phyloP scores from a whole-genome alignment of 2,113 vertebrate genomes.

The Triplophysa siluroides region DNA sequence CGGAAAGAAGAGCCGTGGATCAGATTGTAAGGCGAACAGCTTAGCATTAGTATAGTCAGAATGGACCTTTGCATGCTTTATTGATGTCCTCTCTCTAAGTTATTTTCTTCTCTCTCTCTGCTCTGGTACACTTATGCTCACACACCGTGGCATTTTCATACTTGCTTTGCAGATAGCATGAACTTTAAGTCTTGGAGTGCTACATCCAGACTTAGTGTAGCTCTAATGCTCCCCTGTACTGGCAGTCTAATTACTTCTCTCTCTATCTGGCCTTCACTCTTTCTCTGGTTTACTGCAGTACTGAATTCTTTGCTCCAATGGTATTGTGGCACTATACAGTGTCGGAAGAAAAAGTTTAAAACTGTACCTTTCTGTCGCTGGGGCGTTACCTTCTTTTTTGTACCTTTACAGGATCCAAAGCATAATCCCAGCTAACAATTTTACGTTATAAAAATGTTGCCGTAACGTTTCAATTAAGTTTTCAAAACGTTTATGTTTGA shows the following conservation, averaged over 20 bases:
- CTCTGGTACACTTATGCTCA: background rate
- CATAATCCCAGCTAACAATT: no score
- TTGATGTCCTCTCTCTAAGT: background rate
- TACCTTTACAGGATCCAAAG: no score
- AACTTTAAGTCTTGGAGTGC: constrained; percentile 18
- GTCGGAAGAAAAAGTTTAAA: no score
- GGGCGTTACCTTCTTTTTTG: no score
- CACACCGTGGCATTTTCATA: constrained; percentile 10
- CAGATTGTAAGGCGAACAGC: background rate
- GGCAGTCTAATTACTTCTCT: constrained; percentile 24
- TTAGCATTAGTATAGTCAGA: background rate
- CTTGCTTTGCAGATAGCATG: constrained; percentile 10
- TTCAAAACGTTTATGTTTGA: no score
- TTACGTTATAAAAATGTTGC: no score
- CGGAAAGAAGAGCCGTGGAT: background rate
- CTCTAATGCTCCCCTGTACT: background rate
- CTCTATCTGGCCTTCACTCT: background rate
- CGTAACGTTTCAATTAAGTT: no score
- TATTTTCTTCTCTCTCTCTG: background rate
- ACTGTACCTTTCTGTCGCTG: no score
- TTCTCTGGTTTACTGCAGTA: background rate
- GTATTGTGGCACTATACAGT: background rate
- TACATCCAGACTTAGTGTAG: constrained; percentile 1
- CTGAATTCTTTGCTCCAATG: background rate
- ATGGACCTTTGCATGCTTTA: background rate